Evolutionary conservation across 2,888 invertebrate species (phyloP).

Genomic region (Sarcophaga variegata): DNA sequence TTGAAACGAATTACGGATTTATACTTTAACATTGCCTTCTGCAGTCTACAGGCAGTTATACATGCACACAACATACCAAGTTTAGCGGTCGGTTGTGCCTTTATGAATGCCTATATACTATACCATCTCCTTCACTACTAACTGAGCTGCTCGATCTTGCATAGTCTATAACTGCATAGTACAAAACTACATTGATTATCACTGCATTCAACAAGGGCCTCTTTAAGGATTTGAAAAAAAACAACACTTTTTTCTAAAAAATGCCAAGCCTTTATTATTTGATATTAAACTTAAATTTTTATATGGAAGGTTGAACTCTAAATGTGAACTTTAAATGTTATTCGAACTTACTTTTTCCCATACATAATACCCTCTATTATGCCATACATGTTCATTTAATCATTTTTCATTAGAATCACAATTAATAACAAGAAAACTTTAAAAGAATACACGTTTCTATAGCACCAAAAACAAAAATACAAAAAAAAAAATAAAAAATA

Average conservation of each 20-base stretch:
- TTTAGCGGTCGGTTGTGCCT: no score
- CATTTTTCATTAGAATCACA: constrained; percentile 30
- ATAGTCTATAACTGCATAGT: no score
- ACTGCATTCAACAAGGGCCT: no score
- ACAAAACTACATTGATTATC: no score
- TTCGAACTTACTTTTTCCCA: constrained; percentile 1
- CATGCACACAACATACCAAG: no score
- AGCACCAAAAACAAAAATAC: constrained; percentile 1
- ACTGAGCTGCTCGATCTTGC: no score
- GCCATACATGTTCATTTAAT: background rate
- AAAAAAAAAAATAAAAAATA: background rate
- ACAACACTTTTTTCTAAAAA: background rate
- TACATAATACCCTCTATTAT: background rate
- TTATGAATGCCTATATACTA: no score
- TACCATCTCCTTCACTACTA: no score
- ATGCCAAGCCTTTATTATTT: background rate
- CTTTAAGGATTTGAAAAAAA: background rate
- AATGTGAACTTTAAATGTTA: background rate
- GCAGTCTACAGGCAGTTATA: no score
- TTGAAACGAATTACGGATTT: no score
- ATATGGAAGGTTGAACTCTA: background rate
- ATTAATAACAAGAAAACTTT: constrained; percentile 11
- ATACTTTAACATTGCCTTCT: no score
- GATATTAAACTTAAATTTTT: background rate
- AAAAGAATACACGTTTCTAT: constrained; percentile 6